Percentiles rank a stretch among this genome's conserved stretches.
These are phyloP conservation scores for Stenopsyche tienmushanensis DNA, from an alignment of 1,140 invertebrate genomes.

Conservation along the genomic window DNA sequence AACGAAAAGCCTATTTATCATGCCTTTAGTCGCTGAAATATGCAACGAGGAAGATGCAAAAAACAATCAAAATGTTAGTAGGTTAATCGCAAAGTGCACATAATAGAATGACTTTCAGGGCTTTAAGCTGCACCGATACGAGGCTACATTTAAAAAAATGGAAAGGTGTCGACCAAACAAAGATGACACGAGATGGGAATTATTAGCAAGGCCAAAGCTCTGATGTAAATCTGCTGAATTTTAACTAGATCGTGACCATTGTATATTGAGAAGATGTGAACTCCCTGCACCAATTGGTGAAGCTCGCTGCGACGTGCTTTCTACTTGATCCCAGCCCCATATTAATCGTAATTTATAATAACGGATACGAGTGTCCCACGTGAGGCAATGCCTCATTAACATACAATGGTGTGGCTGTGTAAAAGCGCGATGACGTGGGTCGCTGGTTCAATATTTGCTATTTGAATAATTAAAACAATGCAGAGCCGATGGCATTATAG, in stretches of 20 bases:
- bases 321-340: constrained; percentile 34
- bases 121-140: too few species aligned
- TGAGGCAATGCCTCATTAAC: constrained; percentile 18
- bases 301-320: constrained; percentile 23
- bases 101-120: constrained; percentile 1
- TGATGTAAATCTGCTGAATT: background rate
- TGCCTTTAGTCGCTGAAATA: too few species aligned
- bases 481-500: background rate
- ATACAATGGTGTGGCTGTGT: constrained; percentile 26
- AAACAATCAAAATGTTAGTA: constrained; percentile 13
- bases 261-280: background rate
- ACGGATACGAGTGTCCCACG: constrained; percentile 15
- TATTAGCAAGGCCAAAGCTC: too few species aligned
- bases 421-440: constrained; percentile 12
- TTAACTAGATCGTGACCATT: constrained; percentile 3
- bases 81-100: constrained; percentile 5
- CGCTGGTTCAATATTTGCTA: constrained; percentile 20
- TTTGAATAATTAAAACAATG: constrained; percentile 30
- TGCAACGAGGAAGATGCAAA: too few species aligned
- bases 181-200: constrained; percentile 10
- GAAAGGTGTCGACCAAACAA: constrained; percentile 1
- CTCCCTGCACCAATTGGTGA: too few species aligned
- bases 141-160: too few species aligned
- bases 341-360: constrained; percentile 33
- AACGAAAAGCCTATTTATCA: too few species aligned